Conservation (phyloP, 2,113 vertebrate species). For the Actenoides lindsayi region DNA sequence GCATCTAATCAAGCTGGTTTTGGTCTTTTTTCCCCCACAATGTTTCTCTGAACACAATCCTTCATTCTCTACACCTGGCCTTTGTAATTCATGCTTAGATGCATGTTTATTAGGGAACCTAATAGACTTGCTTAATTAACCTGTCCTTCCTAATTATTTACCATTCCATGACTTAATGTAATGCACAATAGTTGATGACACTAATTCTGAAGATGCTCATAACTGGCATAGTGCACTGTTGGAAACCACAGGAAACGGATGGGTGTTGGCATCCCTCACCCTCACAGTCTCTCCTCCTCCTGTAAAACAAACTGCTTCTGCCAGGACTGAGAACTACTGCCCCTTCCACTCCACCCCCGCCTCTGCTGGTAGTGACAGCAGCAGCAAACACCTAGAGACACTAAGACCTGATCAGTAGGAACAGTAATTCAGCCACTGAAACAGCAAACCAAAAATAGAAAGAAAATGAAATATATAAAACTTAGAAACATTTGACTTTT, state of each 20-base stretch:
- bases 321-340: background rate
- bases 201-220: background rate
- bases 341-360: too few species aligned
- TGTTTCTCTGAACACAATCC: background rate
- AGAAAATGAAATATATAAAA: background rate
- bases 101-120: background rate
- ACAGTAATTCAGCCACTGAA: background rate
- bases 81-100: background rate
- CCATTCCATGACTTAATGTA: background rate
- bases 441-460: background rate
- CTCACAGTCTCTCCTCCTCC: background rate
- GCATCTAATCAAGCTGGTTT: background rate
- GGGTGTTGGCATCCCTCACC: background rate
- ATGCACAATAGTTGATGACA: background rate
- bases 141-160: background rate
- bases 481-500: background rate
- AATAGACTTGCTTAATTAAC: background rate
- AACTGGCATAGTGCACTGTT: background rate
- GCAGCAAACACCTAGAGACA: background rate
- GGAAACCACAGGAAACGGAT: background rate
- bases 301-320: background rate
- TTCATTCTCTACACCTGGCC: background rate
- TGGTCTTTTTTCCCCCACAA: background rate
- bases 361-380: background rate
- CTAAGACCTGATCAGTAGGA: background rate